These are phyloP conservation scores for Larimichthys crocea DNA, from an alignment of 2,113 vertebrate genomes.

Conservation along the genomic window DNA sequence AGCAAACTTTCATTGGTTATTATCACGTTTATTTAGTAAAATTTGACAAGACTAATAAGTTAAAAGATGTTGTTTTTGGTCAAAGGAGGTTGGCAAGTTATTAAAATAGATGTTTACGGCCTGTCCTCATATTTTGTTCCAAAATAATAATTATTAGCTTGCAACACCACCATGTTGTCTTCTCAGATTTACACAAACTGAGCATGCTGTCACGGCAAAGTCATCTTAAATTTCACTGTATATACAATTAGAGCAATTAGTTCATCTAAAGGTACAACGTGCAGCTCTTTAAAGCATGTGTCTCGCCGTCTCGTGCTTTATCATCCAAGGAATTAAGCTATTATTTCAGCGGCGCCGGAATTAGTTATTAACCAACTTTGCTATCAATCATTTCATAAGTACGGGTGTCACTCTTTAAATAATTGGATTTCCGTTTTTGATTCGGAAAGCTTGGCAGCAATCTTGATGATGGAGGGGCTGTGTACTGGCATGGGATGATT, in stretches of 20 bases:
- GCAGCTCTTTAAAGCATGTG: neutral
- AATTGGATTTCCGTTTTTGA: slow-evolving; percentile 59
- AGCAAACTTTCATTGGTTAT: neutral
- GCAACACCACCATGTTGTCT: neutral
- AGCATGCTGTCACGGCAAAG: neutral
- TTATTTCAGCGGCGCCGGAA: slow-evolving; percentile 31
- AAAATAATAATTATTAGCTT: no score
- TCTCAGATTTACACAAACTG: neutral
- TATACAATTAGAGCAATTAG: slow-evolving; percentile 6
- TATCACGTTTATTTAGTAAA: no score
- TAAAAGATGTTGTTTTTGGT: neutral
- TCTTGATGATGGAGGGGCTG: slow-evolving; percentile 37
- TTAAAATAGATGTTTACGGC: no score
- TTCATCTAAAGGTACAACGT: neutral
- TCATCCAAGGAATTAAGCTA: neutral
- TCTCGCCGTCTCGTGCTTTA: neutral
- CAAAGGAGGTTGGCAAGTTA: neutral
- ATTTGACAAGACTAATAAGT: neutral
- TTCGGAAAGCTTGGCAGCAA: slow-evolving; percentile 41
- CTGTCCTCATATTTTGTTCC: no score
- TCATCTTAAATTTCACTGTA: neutral
- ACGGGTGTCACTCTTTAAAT: slow-evolving; percentile 32
- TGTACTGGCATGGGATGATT: slow-evolving; percentile 52
- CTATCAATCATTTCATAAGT: slow-evolving; percentile 47
- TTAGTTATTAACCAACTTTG: slow-evolving; percentile 33